A percentile compares a stretch with the other conserved stretches of the same genome.
These are phyloP conservation scores for Micropterix aruncella DNA, from an alignment of 2,888 invertebrate genomes.

Conservation along the genomic window DNA sequence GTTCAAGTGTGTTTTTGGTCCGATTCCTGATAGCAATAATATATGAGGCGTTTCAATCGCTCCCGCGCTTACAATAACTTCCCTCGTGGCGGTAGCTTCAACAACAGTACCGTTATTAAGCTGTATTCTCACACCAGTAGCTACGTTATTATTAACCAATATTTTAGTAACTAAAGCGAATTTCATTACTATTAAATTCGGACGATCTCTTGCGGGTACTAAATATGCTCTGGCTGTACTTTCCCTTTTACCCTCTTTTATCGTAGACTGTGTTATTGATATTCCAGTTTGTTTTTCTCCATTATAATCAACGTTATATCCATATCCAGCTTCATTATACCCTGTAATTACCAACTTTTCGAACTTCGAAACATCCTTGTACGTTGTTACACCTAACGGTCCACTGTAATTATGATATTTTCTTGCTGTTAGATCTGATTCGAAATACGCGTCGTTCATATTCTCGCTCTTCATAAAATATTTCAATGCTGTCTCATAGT, in stretches of 20 bases:
- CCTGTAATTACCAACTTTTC: background rate
- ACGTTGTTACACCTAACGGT: slow-evolving; percentile 2
- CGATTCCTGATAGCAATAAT: slow-evolving; percentile 39
- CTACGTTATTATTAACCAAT: slow-evolving; percentile 14
- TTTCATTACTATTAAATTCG: slow-evolving; percentile 16
- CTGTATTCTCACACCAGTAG: slow-evolving; percentile 17
- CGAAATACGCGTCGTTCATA: slow-evolving; percentile 1
- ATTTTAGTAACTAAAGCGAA: slow-evolving; percentile 15
- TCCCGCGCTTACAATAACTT: slow-evolving; percentile 38
- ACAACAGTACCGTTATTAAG: slow-evolving; percentile 14
- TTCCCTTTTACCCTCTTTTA: slow-evolving; percentile 10
- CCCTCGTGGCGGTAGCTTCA: slow-evolving; percentile 23
- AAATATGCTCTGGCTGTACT: slow-evolving; percentile 19
- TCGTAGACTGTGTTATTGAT: slow-evolving; percentile 11
- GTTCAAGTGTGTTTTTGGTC: slow-evolving; percentile 20
- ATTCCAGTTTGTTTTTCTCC: slow-evolving; percentile 8
- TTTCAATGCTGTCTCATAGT: slow-evolving; percentile 2
- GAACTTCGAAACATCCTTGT: background rate
- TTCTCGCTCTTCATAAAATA: slow-evolving; percentile 7
- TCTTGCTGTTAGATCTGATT: slow-evolving; percentile 2
- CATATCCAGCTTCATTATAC: background rate
- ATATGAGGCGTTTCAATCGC: slow-evolving; percentile 44
- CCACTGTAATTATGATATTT: slow-evolving; percentile 6
- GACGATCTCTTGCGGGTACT: slow-evolving; percentile 13
- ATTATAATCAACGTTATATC: background rate